A percentile compares a stretch with the other conserved stretches of the same genome.
phyloP scores from a whole-genome alignment of 2,797 vertebrate genomes.

The Myripristis murdjan region DNA sequence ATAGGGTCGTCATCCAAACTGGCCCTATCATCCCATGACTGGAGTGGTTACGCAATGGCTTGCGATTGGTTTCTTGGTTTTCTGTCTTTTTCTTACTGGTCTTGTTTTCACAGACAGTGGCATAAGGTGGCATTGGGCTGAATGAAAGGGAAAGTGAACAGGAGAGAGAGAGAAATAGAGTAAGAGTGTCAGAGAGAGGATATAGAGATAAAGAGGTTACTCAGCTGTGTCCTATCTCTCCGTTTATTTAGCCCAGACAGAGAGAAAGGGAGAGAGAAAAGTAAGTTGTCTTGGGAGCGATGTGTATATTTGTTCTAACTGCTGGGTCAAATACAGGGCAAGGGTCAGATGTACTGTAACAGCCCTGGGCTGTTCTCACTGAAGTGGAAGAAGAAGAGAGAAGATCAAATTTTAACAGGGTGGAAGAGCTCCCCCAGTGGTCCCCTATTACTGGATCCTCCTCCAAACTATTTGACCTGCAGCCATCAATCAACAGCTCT shows the following conservation, averaged over 20 bases:
- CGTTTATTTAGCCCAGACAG: slow-evolving; percentile 34
- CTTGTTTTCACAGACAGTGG: neutral
- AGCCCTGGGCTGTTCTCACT: slow-evolving; percentile 33
- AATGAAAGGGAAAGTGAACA: neutral
- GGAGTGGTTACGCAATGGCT: slow-evolving; percentile 26
- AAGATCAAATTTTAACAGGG: slow-evolving; percentile 20
- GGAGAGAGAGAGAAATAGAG: slow-evolving; percentile 7
- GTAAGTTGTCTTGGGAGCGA: slow-evolving; percentile 25
- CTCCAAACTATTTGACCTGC: slow-evolving; percentile 43
- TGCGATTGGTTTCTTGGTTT: slow-evolving; percentile 15
- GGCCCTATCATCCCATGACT: slow-evolving; percentile 24
- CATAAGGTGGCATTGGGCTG: neutral
- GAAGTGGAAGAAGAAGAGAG: slow-evolving; percentile 18
- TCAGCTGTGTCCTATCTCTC: slow-evolving; percentile 13
- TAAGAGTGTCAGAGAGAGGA: slow-evolving; percentile 11
- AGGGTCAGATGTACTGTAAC: slow-evolving; percentile 59
- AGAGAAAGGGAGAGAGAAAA: slow-evolving; percentile 19
- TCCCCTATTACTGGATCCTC: slow-evolving; percentile 32
- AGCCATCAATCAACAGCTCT: slow-evolving; percentile 25
- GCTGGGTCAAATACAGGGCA: slow-evolving; percentile 56
- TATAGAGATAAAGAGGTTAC: slow-evolving; percentile 12
- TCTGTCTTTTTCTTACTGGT: neutral
- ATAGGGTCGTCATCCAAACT: slow-evolving; percentile 49
- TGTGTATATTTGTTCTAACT: slow-evolving; percentile 61
- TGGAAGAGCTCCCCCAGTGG: slow-evolving; percentile 35